phyloP scores from a whole-genome alignment of 2,113 vertebrate genomes.

The Megaleporinus macrocephalus region DNA sequence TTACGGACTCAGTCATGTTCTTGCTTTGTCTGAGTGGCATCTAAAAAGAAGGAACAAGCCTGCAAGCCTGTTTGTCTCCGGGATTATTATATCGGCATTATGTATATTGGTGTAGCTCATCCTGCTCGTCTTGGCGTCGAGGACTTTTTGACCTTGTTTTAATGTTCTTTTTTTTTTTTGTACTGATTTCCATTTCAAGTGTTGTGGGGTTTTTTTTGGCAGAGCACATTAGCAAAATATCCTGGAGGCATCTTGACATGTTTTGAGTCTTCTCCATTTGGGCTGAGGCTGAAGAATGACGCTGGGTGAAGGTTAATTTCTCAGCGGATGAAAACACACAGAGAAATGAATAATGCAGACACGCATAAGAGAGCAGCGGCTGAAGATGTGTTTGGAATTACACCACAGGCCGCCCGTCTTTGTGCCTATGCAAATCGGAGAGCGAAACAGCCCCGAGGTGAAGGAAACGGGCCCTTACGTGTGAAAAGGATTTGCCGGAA shows the following conservation, averaged over 20 bases:
- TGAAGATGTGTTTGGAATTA: conserved; percentile 20
- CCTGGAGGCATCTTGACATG: neutral
- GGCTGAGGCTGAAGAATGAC: conserved; percentile 52
- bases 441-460: neutral
- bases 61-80: neutral
- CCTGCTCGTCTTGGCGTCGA: neutral
- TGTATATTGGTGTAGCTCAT: neutral
- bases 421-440: neutral
- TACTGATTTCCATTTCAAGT: neutral
- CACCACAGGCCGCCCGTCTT: neutral
- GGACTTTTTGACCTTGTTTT: neutral
- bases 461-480: neutral
- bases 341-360: conserved; percentile 70
- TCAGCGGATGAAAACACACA: conserved; percentile 70
- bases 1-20: neutral
- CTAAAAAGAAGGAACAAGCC: neutral
- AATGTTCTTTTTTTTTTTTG: neutral
- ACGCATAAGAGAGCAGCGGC: conserved; percentile 54
- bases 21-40: neutral
- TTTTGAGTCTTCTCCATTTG: neutral
- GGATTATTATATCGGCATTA: neutral
- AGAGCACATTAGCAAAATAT: neutral
- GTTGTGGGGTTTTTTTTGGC: neutral
- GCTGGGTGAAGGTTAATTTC: conserved; percentile 69
- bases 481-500: neutral